phyloP scores from a whole-genome alignment of 2,888 invertebrate genomes.

The Caenorhabditis virilis region DNA sequence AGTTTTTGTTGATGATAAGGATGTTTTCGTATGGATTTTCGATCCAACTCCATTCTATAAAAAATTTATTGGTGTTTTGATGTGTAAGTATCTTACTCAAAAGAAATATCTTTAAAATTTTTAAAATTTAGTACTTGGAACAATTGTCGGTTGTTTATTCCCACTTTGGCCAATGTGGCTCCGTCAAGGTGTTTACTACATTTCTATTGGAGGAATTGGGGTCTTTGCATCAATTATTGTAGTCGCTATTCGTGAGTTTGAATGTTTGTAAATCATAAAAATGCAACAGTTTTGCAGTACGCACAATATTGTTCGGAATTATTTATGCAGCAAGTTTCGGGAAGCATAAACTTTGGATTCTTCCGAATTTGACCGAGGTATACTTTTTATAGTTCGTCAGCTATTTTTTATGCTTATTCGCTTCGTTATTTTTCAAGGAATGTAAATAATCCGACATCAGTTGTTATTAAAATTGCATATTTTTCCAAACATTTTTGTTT shows the following conservation, averaged over 20 bases:
- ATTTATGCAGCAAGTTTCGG: slow-evolving; percentile 88
- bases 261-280: neutral
- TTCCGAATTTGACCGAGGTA: slow-evolving; percentile 96
- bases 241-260: slow-evolving; percentile 77
- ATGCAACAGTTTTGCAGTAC: slow-evolving; percentile 72
- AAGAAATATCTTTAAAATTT: neutral
- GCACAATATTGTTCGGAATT: slow-evolving; percentile 86
- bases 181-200: slow-evolving; percentile 91
- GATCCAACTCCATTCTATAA: slow-evolving; percentile 72
- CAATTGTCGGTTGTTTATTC: slow-evolving; percentile 93
- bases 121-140: slow-evolving; percentile 80
- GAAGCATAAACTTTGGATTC: slow-evolving; percentile 91
- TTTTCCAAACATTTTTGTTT: too few relatives aligned
- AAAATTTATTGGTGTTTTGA: slow-evolving; percentile 71
- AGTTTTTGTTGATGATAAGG: slow-evolving; percentile 81
- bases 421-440: too few relatives aligned
- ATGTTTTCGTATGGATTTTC: slow-evolving; percentile 76
- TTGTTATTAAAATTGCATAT: too few relatives aligned
- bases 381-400: neutral
- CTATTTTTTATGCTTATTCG: neutral
- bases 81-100: slow-evolving; percentile 56
- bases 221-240: slow-evolving; percentile 91
- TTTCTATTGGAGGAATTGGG: slow-evolving; percentile 90
- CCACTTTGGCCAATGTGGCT: slow-evolving; percentile 90
- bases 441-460: too few relatives aligned